Conservation (phyloP, 1,140 invertebrate genomes). For the Nymphalis io region DNA sequence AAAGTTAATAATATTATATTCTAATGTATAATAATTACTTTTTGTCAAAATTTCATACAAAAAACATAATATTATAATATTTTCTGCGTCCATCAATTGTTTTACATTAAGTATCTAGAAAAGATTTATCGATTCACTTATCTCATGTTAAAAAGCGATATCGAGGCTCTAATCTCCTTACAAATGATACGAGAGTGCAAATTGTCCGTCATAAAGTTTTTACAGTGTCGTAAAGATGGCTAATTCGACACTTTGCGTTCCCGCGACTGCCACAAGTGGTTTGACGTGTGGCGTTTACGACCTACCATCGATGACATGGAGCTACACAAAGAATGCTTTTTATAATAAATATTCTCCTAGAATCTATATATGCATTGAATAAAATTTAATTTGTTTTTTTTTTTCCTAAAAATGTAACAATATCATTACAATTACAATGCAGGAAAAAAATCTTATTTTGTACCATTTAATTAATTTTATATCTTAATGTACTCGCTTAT, state of each 20-base stretch:
- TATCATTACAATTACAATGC: too few species aligned
- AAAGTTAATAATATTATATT: too few species aligned
- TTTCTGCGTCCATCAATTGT: too few species aligned
- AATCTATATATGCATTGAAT: neutral
- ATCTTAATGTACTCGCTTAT: too few species aligned
- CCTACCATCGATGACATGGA: neutral
- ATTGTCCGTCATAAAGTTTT: constrained; percentile 46
- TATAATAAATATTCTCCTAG: neutral
- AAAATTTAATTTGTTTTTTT: too few species aligned
- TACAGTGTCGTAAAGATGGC: constrained; percentile 40
- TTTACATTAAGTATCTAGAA: neutral
- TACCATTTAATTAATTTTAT: too few species aligned
- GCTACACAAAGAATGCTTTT: neutral
- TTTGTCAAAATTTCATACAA: too few species aligned
- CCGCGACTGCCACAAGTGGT: constrained; percentile 7
- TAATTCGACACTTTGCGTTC: constrained; percentile 11
- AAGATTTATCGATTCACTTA: neutral
- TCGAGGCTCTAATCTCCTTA: neutral
- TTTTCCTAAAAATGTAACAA: too few species aligned
- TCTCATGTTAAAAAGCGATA: neutral
- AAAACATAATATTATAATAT: neutral
- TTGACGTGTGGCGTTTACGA: constrained; percentile 3
- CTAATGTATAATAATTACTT: too few species aligned
- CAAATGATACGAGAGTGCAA: constrained; percentile 38
- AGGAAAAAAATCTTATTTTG: too few species aligned